Percentiles rank a stretch among this genome's conserved stretches.
phyloP scores from a whole-genome alignment of 1,140 invertebrate species.

The Calosoma granatense region DNA sequence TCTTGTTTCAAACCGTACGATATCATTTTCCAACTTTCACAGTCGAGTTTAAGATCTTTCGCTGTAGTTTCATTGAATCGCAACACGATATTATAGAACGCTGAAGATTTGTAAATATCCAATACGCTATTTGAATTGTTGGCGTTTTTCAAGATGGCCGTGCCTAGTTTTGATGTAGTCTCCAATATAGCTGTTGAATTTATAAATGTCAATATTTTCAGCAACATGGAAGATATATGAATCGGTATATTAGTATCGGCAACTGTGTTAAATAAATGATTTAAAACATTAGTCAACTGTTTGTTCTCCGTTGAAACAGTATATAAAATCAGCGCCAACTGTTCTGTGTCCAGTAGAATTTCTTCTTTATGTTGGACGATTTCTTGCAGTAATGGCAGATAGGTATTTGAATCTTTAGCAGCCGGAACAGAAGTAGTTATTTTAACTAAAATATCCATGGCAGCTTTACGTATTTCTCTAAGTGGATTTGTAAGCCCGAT shows the following conservation, averaged over 20 bases:
- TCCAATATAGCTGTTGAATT: constrained; percentile 41
- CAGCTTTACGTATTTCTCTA: constrained; percentile 33
- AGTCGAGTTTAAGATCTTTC: constrained; percentile 19
- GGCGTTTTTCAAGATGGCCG: constrained; percentile 31
- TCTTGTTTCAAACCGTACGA: constrained; percentile 34
- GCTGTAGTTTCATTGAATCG: constrained; percentile 31
- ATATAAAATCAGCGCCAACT: constrained; percentile 41
- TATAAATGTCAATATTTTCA: constrained; percentile 40
- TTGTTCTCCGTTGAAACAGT: constrained; percentile 31
- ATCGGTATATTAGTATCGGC: constrained; percentile 28
- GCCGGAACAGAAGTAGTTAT: constrained; percentile 14
- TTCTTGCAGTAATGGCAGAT: constrained; percentile 14
- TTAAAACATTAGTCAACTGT: constrained; percentile 27
- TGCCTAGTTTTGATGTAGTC: constrained; percentile 25
- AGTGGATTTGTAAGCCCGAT: constrained; percentile 36
- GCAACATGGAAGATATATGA: constrained; percentile 35
- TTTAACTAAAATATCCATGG: constrained; percentile 33
- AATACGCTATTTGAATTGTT: constrained; percentile 25
- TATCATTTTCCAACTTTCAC: constrained; percentile 36
- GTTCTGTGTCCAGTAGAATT: constrained; percentile 50
- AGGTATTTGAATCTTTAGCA: neutral
- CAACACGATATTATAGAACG: constrained; percentile 35
- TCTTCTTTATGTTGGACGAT: constrained; percentile 35
- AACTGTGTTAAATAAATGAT: constrained; percentile 28
- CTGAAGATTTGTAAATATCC: constrained; percentile 36